Base-by-base conservation (phyloP, 2,797 vertebrate genomes). In the Microtus obscurus region DNA sequence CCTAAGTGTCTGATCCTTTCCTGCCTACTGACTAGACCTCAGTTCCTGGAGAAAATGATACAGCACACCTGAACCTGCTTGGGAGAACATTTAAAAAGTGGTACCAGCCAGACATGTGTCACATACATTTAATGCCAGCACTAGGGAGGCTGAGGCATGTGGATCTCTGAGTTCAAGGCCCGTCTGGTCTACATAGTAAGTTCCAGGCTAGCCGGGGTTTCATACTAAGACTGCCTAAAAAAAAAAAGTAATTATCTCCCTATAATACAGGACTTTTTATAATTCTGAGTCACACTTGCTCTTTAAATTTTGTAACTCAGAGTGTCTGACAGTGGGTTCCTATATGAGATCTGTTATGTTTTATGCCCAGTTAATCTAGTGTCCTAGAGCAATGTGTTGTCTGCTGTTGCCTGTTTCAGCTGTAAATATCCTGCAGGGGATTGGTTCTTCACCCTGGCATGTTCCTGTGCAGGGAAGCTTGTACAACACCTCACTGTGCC, bases 281-380 rank as follows among this genome's bases (percentile, higher is more conserved):
- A 94, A 90, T 82, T 92, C 69, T 63, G 21, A 63, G 45, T 77
- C 51, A 89, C 9, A 48, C 86, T 95, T 83, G 86, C 29, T 90
- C 8, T 92, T 92, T 93, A 34, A 92, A 53, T 94, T 80, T 95
- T 94, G 13, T 81, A 91, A 71, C 71, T 93, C 71, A 65, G 17
- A 37, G 23, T 94, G 25, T 90, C 71, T 77, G 14, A 71, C 74
- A 83, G 8, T 43, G 80, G 21, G 53, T 25, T 95, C 25, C 48
- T n/a, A 7, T 89, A 45, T 78, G 53, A 83, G 65, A 74, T 94
- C 63, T 86, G 14, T 63, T 94, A 61, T 91, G 23, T 94, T 83
- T 90, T 87, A 9, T 94, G 56, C 37, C 69, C 82, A 87, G 73
- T 91, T 85, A 3, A 27, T 87, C 51, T 96, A n/a, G 53, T 61